Evolutionary conservation across 2,113 vertebrate genomes (phyloP).

Genomic region (Neodon shergylaensis): DNA sequence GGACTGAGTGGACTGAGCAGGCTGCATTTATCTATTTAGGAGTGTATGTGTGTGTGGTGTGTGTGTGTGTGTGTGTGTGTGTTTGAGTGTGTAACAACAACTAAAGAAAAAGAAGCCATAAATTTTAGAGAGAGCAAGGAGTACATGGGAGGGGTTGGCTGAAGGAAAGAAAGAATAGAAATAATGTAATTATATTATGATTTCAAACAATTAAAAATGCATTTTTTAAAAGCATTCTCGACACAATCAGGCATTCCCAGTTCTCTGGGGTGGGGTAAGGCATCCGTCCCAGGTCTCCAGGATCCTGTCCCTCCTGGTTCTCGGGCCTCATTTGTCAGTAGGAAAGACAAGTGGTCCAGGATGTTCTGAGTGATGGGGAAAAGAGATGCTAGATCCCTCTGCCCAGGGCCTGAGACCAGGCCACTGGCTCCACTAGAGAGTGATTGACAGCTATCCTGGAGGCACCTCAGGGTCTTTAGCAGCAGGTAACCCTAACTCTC

Average conservation of each 20-base stretch:
- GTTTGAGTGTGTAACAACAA: background rate
- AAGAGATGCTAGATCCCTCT: rapidly evolving
- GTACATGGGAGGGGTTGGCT: background rate
- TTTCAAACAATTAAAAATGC: background rate
- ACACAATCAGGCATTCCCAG: background rate
- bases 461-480: background rate
- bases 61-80: background rate
- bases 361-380: rapidly evolving
- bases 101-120: background rate
- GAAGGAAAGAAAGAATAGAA: background rate
- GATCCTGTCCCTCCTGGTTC: background rate
- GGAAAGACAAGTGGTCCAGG: rapidly evolving
- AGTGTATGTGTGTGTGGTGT: background rate
- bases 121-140: background rate
- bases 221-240: too few species aligned
- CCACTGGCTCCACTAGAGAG: background rate
- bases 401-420: background rate
- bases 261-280: too few species aligned
- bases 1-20: background rate
- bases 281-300: rapidly evolving
- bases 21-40: background rate
- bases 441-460: background rate
- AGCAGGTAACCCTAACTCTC: background rate
- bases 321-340: too few species aligned
- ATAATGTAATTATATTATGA: background rate